Evolutionary conservation across 37 sponge, comb jelly and placozoan genomes (phyloP).

Genomic region (Aplysina aerophoba): DNA sequence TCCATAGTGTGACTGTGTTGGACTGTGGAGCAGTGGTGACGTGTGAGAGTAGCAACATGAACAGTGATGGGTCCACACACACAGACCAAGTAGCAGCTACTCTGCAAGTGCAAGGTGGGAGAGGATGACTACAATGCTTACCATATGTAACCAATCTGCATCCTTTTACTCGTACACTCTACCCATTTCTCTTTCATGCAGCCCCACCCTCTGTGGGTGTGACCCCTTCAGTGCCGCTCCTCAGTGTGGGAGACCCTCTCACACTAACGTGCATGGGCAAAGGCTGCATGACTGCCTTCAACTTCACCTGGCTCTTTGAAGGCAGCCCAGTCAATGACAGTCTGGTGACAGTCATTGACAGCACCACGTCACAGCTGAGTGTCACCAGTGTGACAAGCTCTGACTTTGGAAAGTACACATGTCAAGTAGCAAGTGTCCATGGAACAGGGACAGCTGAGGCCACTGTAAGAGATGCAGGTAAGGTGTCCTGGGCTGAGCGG

Average conservation of each 20-base stretch:
- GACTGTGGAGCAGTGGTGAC: too few relatives aligned
- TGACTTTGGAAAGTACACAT: conserved; percentile 3
- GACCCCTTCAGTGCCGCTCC: background rate
- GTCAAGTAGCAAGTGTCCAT: background rate
- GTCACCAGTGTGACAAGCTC: conserved; percentile 1
- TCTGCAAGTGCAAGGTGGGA: too few relatives aligned
- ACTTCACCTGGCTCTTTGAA: background rate
- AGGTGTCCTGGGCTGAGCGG: too few relatives aligned
- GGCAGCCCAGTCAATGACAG: background rate
- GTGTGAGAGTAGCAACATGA: too few relatives aligned
- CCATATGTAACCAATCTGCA: too few relatives aligned
- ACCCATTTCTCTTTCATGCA: background rate
- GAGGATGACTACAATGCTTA: too few relatives aligned
- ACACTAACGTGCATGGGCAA: conserved; percentile 13
- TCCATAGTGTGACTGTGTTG: too few relatives aligned
- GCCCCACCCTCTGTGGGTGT: conserved; percentile 12
- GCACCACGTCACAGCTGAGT: background rate
- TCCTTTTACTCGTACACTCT: too few relatives aligned
- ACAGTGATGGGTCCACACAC: too few relatives aligned
- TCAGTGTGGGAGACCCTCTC: background rate
- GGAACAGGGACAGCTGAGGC: too few relatives aligned
- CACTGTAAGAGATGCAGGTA: too few relatives aligned
- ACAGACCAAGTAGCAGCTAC: too few relatives aligned
- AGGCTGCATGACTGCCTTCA: conserved; percentile 3
- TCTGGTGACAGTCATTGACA: background rate